phyloP scores from a whole-genome alignment of 1,140 invertebrate species.

The Oncopodura yosiiana region DNA sequence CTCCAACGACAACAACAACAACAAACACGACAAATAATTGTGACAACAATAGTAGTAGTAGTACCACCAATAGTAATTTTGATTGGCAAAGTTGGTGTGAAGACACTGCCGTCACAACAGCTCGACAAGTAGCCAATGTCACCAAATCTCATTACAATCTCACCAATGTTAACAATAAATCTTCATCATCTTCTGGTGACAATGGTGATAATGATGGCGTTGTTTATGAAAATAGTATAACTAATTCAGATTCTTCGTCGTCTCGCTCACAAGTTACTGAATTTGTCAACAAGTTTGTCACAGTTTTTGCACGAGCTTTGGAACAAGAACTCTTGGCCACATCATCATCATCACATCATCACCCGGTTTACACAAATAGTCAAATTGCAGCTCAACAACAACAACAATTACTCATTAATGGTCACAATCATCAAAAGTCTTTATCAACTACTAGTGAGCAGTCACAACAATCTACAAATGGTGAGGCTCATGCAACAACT shows the following conservation, averaged over 20 bases:
- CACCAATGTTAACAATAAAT: not conserved
- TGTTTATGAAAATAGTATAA: not conserved
- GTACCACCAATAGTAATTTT: not conserved
- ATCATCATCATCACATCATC: no score
- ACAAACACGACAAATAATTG: no score
- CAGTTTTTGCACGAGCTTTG: no score
- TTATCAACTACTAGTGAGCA: conserved; percentile 12
- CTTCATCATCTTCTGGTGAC: not conserved
- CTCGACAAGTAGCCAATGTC: conserved; percentile 16
- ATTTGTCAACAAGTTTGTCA: no score
- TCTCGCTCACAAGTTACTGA: no score
- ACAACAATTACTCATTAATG: no score
- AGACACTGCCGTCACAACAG: conserved; percentile 24
- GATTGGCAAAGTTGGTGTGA: conserved; percentile 29
- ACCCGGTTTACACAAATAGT: no score
- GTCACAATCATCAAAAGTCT: conserved; percentile 11
- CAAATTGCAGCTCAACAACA: no score
- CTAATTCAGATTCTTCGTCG: no score
- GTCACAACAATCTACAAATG: conserved; percentile 2
- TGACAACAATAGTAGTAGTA: not conserved
- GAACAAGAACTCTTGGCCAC: no score
- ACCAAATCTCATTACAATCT: conserved; percentile 7
- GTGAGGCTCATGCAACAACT: not conserved
- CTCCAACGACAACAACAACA: no score
- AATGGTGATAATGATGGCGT: not conserved